Conservation (phyloP, 1,140 invertebrate species). For the Apis dorsata region DNA sequence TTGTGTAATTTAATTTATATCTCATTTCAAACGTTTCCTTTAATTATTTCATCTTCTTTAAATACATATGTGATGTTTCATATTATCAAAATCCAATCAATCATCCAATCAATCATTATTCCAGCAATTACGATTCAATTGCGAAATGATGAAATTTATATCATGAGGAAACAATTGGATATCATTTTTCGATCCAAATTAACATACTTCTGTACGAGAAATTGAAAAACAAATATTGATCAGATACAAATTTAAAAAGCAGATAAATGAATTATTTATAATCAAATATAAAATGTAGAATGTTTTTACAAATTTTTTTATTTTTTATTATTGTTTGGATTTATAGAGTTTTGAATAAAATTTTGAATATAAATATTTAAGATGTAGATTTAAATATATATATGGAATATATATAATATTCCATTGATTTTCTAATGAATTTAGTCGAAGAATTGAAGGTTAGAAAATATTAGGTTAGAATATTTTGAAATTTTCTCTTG, state of each 20-base stretch:
- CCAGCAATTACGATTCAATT: not conserved
- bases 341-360: too few relatives aligned
- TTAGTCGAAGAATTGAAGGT: too few relatives aligned
- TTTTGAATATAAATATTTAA: too few relatives aligned
- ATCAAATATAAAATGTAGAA: too few relatives aligned
- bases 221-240: too few relatives aligned
- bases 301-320: too few relatives aligned
- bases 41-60: not conserved
- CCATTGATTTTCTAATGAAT: too few relatives aligned
- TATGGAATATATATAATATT: too few relatives aligned
- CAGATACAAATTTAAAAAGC: not conserved
- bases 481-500: too few relatives aligned
- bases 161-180: not conserved
- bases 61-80: not conserved
- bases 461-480: too few relatives aligned
- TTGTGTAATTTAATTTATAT: not conserved
- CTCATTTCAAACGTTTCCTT: not conserved
- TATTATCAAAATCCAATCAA: not conserved
- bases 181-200: not conserved
- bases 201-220: not conserved
- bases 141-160: not conserved
- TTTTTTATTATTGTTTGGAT: too few relatives aligned
- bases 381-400: too few relatives aligned
- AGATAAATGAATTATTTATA: not conserved
- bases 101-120: not conserved